Conservation (phyloP, 2,113 vertebrate genomes). For the Ailurus styani region DNA sequence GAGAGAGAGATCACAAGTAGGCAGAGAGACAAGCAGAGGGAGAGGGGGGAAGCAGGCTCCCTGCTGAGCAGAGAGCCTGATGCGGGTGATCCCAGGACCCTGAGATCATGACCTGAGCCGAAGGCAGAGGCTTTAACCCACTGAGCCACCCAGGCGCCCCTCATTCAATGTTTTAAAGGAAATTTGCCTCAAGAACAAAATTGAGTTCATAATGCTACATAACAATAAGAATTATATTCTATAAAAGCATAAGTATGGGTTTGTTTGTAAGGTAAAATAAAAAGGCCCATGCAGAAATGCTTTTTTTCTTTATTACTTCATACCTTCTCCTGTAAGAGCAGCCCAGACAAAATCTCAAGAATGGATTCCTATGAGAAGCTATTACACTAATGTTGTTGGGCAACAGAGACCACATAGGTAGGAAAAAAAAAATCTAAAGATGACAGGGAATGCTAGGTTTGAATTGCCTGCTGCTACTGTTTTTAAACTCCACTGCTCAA, state of each 20-base stretch:
- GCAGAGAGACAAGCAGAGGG: too few species aligned
- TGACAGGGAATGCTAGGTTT: neutral
- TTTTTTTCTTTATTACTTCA: neutral
- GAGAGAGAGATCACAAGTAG: too few species aligned
- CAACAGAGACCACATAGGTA: slow-evolving; percentile 10
- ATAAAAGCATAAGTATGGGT: neutral
- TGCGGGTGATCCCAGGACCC: too few species aligned
- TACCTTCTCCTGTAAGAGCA: neutral
- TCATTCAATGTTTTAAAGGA: too few species aligned
- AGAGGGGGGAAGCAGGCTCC: too few species aligned
- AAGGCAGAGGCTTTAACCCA: too few species aligned
- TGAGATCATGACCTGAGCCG: too few species aligned
- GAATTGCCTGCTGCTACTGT: neutral
- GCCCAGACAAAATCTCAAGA: slow-evolving; percentile 16
- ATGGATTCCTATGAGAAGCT: slow-evolving; percentile 22
- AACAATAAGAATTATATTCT: slow-evolving; percentile 22
- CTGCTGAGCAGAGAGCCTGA: too few species aligned
- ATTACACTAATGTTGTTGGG: neutral
- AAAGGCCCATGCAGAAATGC: neutral
- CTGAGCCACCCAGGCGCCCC: too few species aligned
- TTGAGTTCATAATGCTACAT: neutral
- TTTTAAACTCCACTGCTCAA: slow-evolving; percentile 31
- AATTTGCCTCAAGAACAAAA: slow-evolving; percentile 27
- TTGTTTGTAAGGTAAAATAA: slow-evolving; percentile 33
- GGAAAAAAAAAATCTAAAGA: slow-evolving; percentile 6